These are phyloP conservation scores for Nilaparvata lugens DNA, from an alignment of 1,140 invertebrate species.

Conservation along the genomic window DNA sequence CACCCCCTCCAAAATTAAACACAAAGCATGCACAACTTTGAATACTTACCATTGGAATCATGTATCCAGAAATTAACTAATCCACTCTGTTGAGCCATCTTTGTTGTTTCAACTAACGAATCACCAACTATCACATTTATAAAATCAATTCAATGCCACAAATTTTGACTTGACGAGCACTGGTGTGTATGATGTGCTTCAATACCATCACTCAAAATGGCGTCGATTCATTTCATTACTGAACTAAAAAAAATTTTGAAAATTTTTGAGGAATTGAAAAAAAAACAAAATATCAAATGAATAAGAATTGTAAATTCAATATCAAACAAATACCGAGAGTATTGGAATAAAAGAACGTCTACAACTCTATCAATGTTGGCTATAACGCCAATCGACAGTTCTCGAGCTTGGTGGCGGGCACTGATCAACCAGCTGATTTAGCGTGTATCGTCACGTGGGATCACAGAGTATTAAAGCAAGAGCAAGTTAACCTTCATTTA, in stretches of 20 bases:
- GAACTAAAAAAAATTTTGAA: no score
- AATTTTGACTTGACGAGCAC: conserved; percentile 12
- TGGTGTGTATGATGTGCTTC: conserved; percentile 9
- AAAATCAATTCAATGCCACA: conserved; percentile 24
- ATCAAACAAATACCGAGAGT: no score
- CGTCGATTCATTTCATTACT: conserved; percentile 31
- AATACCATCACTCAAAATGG: conserved; percentile 34
- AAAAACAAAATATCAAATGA: no score
- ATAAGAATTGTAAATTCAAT: no score
- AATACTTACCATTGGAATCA: conserved; percentile 49
- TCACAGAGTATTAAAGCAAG: no score
- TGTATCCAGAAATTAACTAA: conserved; percentile 55
- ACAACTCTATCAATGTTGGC: background rate
- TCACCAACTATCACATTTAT: conserved; percentile 16
- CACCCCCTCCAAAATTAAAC: conserved; percentile 10
- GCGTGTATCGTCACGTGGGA: conserved; percentile 37
- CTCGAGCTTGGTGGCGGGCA: conserved; percentile 49
- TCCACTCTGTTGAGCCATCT: conserved; percentile 50
- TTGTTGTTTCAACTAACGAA: conserved; percentile 30
- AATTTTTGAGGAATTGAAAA: no score
- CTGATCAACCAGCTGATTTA: conserved; percentile 46
- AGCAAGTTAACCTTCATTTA: no score
- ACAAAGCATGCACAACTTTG: conserved; percentile 29
- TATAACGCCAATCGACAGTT: conserved; percentile 30
- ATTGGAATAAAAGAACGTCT: no score